Percentiles rank a stretch among this genome's conserved stretches.
Conservation (phyloP, 2,888 invertebrate genomes). For the Clitarchus hookeri region DNA sequence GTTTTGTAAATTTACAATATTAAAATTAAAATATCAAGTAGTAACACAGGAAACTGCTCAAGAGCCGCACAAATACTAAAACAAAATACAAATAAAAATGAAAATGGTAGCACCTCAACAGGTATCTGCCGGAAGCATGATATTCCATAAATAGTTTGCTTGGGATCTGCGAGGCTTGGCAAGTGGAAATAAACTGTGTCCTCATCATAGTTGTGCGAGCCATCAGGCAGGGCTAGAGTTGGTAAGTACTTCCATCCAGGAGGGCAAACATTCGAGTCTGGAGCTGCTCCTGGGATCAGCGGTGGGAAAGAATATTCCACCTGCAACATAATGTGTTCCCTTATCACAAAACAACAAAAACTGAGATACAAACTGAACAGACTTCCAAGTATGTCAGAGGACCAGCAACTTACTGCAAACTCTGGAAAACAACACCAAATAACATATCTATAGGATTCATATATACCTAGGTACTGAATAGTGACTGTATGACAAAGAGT, state of each 20-base stretch:
- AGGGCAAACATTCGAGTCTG: constrained; percentile 78
- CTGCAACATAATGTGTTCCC: constrained; percentile 57
- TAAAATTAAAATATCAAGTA: too few relatives aligned
- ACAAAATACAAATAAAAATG: neutral
- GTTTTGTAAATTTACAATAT: too few relatives aligned
- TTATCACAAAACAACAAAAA: neutral
- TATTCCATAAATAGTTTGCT: constrained; percentile 89
- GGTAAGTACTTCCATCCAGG: constrained; percentile 93
- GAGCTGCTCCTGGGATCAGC: constrained; percentile 67
- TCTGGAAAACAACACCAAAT: too few relatives aligned
- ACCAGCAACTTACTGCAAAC: too few relatives aligned
- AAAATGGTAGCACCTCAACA: constrained; percentile 69
- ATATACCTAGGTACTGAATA: too few relatives aligned
- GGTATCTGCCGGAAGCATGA: constrained; percentile 98
- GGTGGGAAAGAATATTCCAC: constrained; percentile 94
- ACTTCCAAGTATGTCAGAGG: too few relatives aligned
- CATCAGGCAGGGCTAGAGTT: constrained; percentile 96
- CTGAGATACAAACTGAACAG: too few relatives aligned
- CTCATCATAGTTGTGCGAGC: constrained; percentile 93
- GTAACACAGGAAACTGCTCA: too few relatives aligned
- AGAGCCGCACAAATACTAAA: too few relatives aligned
- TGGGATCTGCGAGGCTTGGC: constrained; percentile 82
- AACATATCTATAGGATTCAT: too few relatives aligned
- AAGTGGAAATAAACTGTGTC: constrained; percentile 97
- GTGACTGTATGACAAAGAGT: too few relatives aligned